Percentiles rank a stretch among this genome's conserved stretches.
Conservation (phyloP, 2,113 vertebrate genomes). For the Haemorhous mexicanus region DNA sequence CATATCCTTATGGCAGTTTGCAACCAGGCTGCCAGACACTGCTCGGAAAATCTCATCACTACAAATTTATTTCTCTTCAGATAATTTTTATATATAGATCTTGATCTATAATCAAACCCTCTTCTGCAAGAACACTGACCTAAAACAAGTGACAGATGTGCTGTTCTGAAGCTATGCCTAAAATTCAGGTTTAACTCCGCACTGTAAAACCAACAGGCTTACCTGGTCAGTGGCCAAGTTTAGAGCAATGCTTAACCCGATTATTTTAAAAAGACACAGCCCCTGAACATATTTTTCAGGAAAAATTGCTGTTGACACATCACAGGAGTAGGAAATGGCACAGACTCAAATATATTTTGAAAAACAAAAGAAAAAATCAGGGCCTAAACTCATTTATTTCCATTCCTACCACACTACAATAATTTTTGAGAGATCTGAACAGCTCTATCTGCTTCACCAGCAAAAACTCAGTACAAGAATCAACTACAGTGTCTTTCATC, state of each 20-base stretch:
- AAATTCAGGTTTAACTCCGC: neutral
- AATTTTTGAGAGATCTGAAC: neutral
- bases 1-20: neutral
- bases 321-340: neutral
- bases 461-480: neutral
- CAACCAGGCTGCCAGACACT: neutral
- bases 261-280: neutral
- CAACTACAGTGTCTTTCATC: neutral
- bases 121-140: neutral
- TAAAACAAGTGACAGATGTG: neutral
- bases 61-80: neutral
- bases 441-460: neutral
- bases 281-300: neutral
- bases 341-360: neutral
- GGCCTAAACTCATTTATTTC: neutral
- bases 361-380: neutral
- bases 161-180: neutral
- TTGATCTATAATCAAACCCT: neutral
- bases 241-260: neutral
- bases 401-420: neutral
- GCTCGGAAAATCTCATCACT: neutral
- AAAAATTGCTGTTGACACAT: neutral
- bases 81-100: neutral
- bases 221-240: accelerated
- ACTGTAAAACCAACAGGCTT: neutral